Base-by-base conservation (phyloP, 2,888 invertebrate species). In the Aleiodes testaceus region DNA sequence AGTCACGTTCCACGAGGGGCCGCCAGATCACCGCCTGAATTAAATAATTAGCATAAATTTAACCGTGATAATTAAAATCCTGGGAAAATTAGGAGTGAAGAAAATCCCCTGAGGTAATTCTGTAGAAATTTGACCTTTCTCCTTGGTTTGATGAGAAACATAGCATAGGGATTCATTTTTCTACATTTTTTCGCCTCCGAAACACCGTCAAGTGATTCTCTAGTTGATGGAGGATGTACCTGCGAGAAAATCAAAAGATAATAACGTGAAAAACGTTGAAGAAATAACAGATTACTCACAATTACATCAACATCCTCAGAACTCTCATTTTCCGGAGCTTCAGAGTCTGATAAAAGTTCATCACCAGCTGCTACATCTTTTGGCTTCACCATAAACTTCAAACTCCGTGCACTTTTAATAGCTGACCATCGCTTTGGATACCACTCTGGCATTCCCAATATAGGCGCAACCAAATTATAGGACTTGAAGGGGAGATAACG, bases 21-120 rank as follows among this genome's bases (percentile, higher is more conserved):
- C 86, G 81, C 86, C 86, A 86, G 2, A 79, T 81, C 11, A 86
- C 75, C 5, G 73, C 85, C 86, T 86, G 20, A 36, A 36, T 36
- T 36, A 36, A 36, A 36, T 36, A 36, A 36, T 36, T 36, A 36
- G 36, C 36, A 36, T 36, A 36, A 36, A 36, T 36, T 36, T 36
- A 7, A 36, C 11, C 11, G 9, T 36, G 36, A 36, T 36, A 36
- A 36, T 36, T 36, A 36, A 36, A 36, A 36, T 36, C 11, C 36
- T 9, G 9, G 9, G 36, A 36, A 36, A 36, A 36, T 36, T 36
- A 9, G 3, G 36, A 2, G 36, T 11, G 3, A 11, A 36, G 36
- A 36, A 36, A 36, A 36, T 36, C 36, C 36, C 36, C 11, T 36
- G 36, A 36, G 9, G 36, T 9, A 7, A 36, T 2, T 36, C 11